Percentiles rank a stretch among this genome's conserved stretches.
These are phyloP conservation scores for Chrysopa pallens DNA, from an alignment of 1,140 invertebrate species.

Conservation along the genomic window DNA sequence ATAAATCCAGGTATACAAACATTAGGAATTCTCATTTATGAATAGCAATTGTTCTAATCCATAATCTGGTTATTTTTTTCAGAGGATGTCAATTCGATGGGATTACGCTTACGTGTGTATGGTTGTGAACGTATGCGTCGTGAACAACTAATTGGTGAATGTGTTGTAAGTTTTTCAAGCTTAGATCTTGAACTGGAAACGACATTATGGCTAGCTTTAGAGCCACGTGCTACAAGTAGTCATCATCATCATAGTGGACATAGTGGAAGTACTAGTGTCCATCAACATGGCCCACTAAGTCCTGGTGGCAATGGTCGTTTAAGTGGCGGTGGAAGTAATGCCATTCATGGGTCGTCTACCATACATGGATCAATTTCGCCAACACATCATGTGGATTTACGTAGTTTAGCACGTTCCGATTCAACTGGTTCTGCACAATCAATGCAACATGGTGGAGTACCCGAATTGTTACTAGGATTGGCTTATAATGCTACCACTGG, in stretches of 20 bases:
- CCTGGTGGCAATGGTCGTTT: conserved; percentile 11
- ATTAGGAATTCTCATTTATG: conserved; percentile 1
- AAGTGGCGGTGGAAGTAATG: conserved; percentile 17
- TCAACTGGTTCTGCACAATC: conserved; percentile 86
- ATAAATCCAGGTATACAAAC: conserved; percentile 58
- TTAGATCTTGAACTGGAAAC: conserved; percentile 78
- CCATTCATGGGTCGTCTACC: conserved; percentile 11
- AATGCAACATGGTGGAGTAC: conserved; percentile 74
- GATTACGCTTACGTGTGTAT: conserved; percentile 76
- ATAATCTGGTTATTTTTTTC: conserved; percentile 9
- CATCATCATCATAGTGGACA: not conserved
- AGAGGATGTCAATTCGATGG: conserved; percentile 83
- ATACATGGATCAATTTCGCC: conserved; percentile 2
- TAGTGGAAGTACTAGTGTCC: not conserved
- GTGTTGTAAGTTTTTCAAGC: conserved; percentile 68
- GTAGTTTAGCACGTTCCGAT: conserved; percentile 75
- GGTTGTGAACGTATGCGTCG: conserved; percentile 77
- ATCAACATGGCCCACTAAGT: conserved; percentile 8
- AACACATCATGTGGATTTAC: conserved; percentile 30
- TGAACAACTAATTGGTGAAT: conserved; percentile 80
- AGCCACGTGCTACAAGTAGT: conserved; percentile 44
- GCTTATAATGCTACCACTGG: conserved; percentile 88
- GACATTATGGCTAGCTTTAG: conserved; percentile 71
- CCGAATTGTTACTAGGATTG: conserved; percentile 73
- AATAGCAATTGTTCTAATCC: not conserved